Evolutionary conservation across 2,797 vertebrate genomes (phyloP).

Genomic region (Linurgus olivaceus): DNA sequence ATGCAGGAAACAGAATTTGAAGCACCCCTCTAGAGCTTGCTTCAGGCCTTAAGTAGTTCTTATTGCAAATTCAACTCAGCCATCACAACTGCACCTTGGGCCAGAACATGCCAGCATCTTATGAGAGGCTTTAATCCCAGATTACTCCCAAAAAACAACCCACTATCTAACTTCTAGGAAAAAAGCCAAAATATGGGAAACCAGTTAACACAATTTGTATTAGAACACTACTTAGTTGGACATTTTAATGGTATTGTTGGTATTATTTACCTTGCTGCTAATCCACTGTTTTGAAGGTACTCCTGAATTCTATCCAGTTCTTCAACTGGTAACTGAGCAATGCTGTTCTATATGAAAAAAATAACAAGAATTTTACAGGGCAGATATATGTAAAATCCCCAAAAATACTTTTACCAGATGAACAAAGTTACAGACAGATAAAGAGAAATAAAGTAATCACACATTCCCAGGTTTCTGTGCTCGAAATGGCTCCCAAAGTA

Average conservation of each 20-base stretch:
- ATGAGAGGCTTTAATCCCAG: not conserved
- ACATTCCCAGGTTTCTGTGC: not conserved
- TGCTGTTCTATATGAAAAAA: constrained; percentile 84
- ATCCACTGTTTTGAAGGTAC: constrained; percentile 89
- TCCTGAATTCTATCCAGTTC: constrained; percentile 94
- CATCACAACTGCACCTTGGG: not conserved
- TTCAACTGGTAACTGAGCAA: constrained; percentile 90
- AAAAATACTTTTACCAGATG: not conserved
- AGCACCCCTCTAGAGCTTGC: not conserved
- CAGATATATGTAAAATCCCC: not conserved
- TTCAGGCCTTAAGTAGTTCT: not conserved
- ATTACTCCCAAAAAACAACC: not conserved
- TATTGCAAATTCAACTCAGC: not conserved
- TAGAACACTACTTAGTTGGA: not conserved
- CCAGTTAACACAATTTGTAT: not conserved
- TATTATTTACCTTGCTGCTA: constrained; percentile 87
- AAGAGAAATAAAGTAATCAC: not conserved
- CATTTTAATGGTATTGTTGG: not conserved
- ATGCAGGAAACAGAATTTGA: not conserved
- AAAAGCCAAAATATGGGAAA: not conserved
- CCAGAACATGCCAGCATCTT: not conserved
- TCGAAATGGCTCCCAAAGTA: rapidly evolving
- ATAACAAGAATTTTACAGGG: not conserved
- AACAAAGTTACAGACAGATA: not conserved
- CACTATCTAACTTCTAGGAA: not conserved